Conservation (phyloP, 2,797 vertebrate species). For the Streptopelia turtur region DNA sequence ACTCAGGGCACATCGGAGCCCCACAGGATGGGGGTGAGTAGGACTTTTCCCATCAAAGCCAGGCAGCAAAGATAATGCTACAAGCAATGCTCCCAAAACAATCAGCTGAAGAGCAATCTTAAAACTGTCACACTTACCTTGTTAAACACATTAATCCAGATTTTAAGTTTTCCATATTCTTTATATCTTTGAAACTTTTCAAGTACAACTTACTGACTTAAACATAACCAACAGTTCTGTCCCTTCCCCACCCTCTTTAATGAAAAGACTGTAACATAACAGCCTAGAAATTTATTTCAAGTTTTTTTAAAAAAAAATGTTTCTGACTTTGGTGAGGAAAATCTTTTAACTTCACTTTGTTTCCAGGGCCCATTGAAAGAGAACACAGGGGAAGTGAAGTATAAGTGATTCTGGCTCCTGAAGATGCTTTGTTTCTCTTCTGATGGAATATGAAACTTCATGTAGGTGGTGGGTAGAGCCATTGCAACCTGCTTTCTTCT, state of each 20-base stretch:
- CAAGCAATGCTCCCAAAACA: neutral
- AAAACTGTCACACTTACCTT: neutral
- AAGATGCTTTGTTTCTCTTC: conserved; percentile 73
- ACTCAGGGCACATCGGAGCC: rapidly evolving
- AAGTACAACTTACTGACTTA: neutral
- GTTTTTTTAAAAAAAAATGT: neutral
- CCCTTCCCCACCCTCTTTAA: neutral
- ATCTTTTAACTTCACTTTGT: conserved; percentile 41
- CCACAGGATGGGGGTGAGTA: neutral
- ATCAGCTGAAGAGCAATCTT: neutral
- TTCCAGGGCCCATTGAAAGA: conserved; percentile 60
- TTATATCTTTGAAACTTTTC: neutral
- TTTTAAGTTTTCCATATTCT: neutral
- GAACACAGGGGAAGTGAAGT: conserved; percentile 56
- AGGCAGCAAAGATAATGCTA: neutral
- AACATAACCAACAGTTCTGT: neutral
- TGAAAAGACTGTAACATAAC: neutral
- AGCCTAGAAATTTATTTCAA: neutral
- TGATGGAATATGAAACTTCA: conserved; percentile 68
- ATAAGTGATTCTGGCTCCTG: conserved; percentile 65
- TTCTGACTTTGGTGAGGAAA: conserved; percentile 37
- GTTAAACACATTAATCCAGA: neutral
- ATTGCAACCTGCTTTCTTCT: conserved; percentile 74
- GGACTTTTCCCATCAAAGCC: neutral
- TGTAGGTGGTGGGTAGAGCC: conserved; percentile 78